Evolutionary conservation across 2,113 vertebrate species (phyloP), one percentile per base, ranked within the genome.

Genomic region (Forbesichthys papilliferus): DNA sequence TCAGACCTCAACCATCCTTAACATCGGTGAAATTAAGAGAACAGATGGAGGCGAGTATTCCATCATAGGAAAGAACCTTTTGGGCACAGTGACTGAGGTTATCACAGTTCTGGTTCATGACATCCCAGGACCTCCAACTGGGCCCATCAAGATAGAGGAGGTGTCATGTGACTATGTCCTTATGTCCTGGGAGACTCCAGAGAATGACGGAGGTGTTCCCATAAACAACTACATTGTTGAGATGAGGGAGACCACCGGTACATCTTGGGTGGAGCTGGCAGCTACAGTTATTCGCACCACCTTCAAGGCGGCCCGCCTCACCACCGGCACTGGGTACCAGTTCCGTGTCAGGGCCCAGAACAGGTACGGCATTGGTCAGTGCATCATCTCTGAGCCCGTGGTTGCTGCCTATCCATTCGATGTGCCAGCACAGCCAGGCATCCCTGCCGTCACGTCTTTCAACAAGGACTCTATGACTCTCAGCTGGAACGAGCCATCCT

Each of bases 261-360:
- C 96, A 62, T 93, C 95, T 0, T 99, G 98, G 98, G 81, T 93
- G 16, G 97, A 99, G 77, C 61, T 98, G 84, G 95, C 98, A 83
- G 95, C 95, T 33, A 98, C 97, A 0, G 96, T 99, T 11, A 98
- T 98, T 79, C 95, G 98, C 54, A 99, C 98, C 61, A 98, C 95
- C 57, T 98, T 96, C 80, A 99, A 99, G 92, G 98, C 96, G 66
- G 88, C 92, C 75, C 94, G 79, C 60, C 95, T 99, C 16, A 96
- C 86, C 68, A 99, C 96, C 57, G 97, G 98, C 81, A 88, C 93
- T 33, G 91, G 94, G n/a, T 99, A 99, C 84, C 97, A 98, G 57
- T 98, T 99, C 93, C 95, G 96, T n/a, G 93, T 99, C 73, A 98
- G 93, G 91, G 98, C 98, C 84, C 96, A 99, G 77, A 99, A 99